A percentile compares a stretch with the other conserved stretches of the same genome.
These are phyloP conservation scores for Sinocyclocheilus rhinocerous DNA, from an alignment of 2,113 vertebrate genomes.

Conservation along the genomic window DNA sequence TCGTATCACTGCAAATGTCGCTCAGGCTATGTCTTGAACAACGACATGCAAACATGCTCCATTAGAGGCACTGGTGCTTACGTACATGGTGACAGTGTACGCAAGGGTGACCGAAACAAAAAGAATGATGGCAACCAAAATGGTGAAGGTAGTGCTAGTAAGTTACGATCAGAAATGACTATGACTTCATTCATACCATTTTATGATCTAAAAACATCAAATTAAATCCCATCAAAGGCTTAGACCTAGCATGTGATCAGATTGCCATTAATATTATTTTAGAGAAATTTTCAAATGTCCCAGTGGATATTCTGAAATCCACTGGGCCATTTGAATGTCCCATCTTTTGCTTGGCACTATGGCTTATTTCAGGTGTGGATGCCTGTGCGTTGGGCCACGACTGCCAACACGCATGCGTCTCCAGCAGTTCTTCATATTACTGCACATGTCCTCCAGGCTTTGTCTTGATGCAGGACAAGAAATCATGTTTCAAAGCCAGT, in stretches of 20 bases:
- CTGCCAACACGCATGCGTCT: no score
- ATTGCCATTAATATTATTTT: background rate
- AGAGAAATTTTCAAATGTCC: background rate
- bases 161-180: conserved; percentile 41
- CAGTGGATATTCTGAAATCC: no score
- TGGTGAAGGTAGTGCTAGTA: conserved; percentile 37
- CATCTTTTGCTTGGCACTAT: no score
- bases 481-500: no score
- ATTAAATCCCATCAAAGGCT: background rate
- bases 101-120: conserved; percentile 43
- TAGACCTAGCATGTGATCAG: background rate
- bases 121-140: conserved; percentile 47
- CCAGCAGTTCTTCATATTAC: no score
- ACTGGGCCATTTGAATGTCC: no score
- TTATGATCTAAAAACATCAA: background rate
- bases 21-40: conserved; percentile 80
- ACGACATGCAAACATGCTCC: conserved; percentile 81
- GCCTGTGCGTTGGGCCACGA: no score
- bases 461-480: no score
- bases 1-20: conserved; percentile 81
- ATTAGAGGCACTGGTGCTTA: conserved; percentile 32
- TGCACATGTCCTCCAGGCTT: no score
- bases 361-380: no score
- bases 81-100: background rate
- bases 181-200: conserved; percentile 40